Conservation (phyloP, 2,113 vertebrate genomes). For the Amblyopsis rosae region DNA sequence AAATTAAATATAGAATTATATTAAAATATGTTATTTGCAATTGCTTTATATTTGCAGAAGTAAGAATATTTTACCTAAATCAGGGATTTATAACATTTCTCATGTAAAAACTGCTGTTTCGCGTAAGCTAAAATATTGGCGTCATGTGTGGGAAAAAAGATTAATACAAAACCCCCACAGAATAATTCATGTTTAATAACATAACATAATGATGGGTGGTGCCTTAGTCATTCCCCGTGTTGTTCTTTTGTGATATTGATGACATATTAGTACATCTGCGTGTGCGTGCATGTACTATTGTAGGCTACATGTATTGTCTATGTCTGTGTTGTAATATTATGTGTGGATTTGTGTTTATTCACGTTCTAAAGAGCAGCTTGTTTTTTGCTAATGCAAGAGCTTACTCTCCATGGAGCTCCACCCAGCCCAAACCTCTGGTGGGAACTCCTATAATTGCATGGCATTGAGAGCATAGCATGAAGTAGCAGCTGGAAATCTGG, state of each 20-base stretch:
- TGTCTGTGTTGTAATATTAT: neutral
- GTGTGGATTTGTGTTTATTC: neutral
- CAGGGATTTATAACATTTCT: neutral
- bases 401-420: conserved; percentile 61
- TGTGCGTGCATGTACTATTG: neutral
- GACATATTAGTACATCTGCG: conserved; percentile 17
- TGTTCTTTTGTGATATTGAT: conserved; percentile 20
- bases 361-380: conserved; percentile 40
- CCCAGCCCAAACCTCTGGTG: conserved; percentile 61
- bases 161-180: neutral
- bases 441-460: conserved; percentile 67
- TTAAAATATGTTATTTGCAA: neutral
- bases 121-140: too few relatives aligned
- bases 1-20: neutral
- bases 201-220: conserved; percentile 36
- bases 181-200: conserved; percentile 26
- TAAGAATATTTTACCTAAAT: too few relatives aligned
- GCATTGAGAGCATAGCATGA: conserved; percentile 55
- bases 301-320: neutral
- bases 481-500: conserved; percentile 61
- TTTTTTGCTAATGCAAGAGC: conserved; percentile 48
- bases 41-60: too few relatives aligned
- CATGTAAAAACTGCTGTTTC: too few relatives aligned
- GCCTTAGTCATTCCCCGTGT: conserved; percentile 45
- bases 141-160: neutral